Evolutionary conservation across 1,140 invertebrate species (phyloP).

Genomic region (Odontomachus brunneus): DNA sequence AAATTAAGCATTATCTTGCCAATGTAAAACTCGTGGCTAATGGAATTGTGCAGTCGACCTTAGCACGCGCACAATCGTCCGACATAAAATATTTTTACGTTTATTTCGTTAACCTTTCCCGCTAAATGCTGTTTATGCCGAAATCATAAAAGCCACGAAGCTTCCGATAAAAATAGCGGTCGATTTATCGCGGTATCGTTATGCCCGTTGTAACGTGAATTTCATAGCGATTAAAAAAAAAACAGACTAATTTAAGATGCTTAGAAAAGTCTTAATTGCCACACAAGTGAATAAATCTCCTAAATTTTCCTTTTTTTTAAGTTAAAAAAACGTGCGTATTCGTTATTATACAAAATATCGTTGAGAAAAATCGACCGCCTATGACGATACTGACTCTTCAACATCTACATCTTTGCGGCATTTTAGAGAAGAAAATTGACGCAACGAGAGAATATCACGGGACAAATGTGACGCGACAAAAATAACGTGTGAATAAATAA

Average conservation of each 20-base stretch:
- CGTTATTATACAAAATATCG: not conserved
- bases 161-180: constrained; percentile 27
- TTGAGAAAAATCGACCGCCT: too few relatives aligned
- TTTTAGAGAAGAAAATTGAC: too few relatives aligned
- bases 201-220: not conserved
- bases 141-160: constrained; percentile 49
- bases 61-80: constrained; percentile 45
- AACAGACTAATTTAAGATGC: constrained; percentile 4
- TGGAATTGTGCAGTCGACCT: constrained; percentile 57
- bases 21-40: constrained; percentile 48
- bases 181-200: constrained; percentile 1
- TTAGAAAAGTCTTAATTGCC: not conserved
- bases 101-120: constrained; percentile 43
- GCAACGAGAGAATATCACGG: too few relatives aligned
- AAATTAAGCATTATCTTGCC: constrained; percentile 57
- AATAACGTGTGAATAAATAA: too few relatives aligned
- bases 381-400: too few relatives aligned
- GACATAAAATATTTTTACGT: constrained; percentile 54
- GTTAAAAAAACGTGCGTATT: too few relatives aligned
- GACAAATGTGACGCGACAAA: too few relatives aligned
- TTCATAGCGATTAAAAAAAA: constrained; percentile 6
- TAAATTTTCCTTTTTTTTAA: too few relatives aligned
- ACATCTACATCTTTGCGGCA: too few relatives aligned
- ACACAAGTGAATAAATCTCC: not conserved
- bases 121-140: constrained; percentile 29